Evolutionary conservation across 53 echinoderm and acorn worm genomes (phyloP), one percentile per base, ranked within the genome.

Genomic region (Paelopatides confundens): DNA sequence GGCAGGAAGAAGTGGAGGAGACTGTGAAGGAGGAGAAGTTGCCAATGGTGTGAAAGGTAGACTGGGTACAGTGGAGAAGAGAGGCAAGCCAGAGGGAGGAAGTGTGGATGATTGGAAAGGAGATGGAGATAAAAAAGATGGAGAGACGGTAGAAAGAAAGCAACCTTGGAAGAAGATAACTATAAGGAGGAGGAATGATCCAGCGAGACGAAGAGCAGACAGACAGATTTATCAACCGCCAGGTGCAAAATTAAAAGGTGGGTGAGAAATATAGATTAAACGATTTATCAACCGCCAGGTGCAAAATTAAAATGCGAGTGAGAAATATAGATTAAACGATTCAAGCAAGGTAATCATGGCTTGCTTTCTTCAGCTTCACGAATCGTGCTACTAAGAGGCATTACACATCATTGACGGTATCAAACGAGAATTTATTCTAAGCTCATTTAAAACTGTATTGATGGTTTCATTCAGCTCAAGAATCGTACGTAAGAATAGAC

Each of bases 191-290:
- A 67, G 31, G 27, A 47, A 81, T 31, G 65, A 30, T 43, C 86
- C 69, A 67, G 63, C 53, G 33, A 79, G 71, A 35, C 39, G 65
- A 27, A 48, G 91, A 31, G 83, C 82, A 11, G 87, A 91, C 4
- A 58, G 87, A 21, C 58, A 86, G 31, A 87, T 83, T 18, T 83
- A 83, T 35, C 63, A 65, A 39, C 84, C 84, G 2, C 84, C 84
- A 23, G 84, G 21, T 18, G 84, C 84, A 35, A 83, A 83, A 32
- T 63, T 63, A 10, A 83, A 46, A 83, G 65, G 84, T 83, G 35
- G 15, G 62, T 63, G 12, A 6, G 43, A 43, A 43, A 43, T 43
- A 43, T n/a, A n/a, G n/a, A n/a, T n/a, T n/a, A n/a, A n/a, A n/a
- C n/a, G 31, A 87, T 83, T 18, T 83, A 83, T 35, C 63, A 65